phyloP scores from a whole-genome alignment of 2,113 vertebrate species.

The Myodes glareolus region DNA sequence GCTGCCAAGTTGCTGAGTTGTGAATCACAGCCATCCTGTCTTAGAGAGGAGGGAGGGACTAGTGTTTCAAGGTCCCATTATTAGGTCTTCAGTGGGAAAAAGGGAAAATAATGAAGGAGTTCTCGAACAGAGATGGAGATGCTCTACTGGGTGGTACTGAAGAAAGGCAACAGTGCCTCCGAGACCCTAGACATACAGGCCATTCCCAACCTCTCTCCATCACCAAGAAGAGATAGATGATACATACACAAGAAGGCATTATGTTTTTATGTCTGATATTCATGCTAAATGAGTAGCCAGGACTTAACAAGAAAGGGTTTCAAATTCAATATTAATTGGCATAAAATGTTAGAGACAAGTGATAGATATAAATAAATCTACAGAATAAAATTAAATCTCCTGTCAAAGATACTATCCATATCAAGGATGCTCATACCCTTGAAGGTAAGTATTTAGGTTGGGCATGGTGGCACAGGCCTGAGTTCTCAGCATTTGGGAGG shows the following conservation, averaged over 20 bases:
- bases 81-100: neutral
- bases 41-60: neutral
- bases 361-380: neutral
- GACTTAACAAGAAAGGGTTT: neutral
- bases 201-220: neutral
- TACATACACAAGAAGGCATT: neutral
- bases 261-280: neutral
- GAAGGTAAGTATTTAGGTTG: neutral
- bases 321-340: neutral
- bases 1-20: conserved; percentile 66
- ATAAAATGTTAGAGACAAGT: neutral
- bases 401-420: neutral
- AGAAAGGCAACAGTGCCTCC: neutral
- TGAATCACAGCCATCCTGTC: conserved; percentile 40
- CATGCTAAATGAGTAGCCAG: neutral
- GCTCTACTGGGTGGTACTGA: neutral
- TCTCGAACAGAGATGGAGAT: neutral
- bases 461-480: no score
- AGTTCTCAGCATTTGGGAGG: neutral
- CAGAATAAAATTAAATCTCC: neutral
- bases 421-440: neutral
- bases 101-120: neutral
- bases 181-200: neutral
- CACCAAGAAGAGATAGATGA: neutral
- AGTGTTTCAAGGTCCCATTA: neutral